Evolutionary conservation across 2,113 vertebrate species (phyloP), one percentile per base, ranked within the genome.

Genomic region (Cercocebus atys): DNA sequence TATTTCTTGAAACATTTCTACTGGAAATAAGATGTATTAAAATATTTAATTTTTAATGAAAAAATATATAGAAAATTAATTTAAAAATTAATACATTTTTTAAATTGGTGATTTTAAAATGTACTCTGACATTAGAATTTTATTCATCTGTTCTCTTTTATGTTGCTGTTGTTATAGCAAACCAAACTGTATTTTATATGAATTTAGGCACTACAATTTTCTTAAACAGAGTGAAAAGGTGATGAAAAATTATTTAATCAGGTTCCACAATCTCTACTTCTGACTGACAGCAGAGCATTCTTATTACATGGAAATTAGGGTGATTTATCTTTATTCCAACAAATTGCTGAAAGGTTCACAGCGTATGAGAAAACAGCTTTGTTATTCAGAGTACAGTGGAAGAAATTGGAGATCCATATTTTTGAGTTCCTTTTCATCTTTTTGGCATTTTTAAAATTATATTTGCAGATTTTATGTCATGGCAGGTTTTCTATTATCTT

Each of bases 331-430:
- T 83, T 30, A 87, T 85, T 4, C 10, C 5, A 32, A 9, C 7
- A 95, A 88, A 91, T 81, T 96, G 68, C 72, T 81, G 57, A 76
- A 57, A 94, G 87, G 47, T 72, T 95, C 92, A 90, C 23, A 47
- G 32, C 61, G 3, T 68, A 12, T 50, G 40, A 76, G 43, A 86
- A 83, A 75, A 79, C 17, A 83, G 84, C 22, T 75, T 75, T 73
- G 22, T 68, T 73, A 90, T 61, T 90, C 38, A 82, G 80, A 79
- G 16, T 45, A 9, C 88, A 90, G 68, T 45, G 32, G 25, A 88
- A 40, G 27, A 73, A 81, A 35, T 76, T 13, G 81, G 61, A 22
- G 72, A 93, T 85, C 3, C 2, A 47, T 94, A 52, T 57, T 95
- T 90, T 55, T 6, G 3, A 17, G 10, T 32, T 93, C 22, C 8